phyloP scores from a whole-genome alignment of 2,888 invertebrate species.

The Mystacides longicornis region DNA sequence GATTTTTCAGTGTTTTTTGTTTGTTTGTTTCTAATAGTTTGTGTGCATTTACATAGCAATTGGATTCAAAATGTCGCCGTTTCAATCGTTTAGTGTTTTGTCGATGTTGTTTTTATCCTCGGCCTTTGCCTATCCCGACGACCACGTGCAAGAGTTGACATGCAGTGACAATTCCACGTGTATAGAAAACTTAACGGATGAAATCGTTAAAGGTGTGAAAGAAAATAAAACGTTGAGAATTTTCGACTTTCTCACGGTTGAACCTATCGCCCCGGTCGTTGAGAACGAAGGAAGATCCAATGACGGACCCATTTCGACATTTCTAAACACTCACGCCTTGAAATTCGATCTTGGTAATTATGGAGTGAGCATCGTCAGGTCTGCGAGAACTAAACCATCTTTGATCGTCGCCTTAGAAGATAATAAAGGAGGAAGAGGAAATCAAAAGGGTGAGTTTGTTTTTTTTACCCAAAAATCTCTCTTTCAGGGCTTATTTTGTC shows the following conservation, averaged over 20 bases:
- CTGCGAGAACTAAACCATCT: constrained; percentile 41
- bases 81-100: not conserved
- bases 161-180: constrained; percentile 59
- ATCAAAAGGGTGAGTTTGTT: constrained; percentile 1
- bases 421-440: constrained; percentile 26
- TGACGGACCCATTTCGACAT: constrained; percentile 37
- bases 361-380: constrained; percentile 45
- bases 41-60: no score
- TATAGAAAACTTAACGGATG: constrained; percentile 44
- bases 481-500: no score
- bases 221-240: constrained; percentile 47
- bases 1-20: not conserved
- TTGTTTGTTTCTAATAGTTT: not conserved
- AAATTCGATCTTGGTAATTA: constrained; percentile 49
- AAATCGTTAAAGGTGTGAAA: constrained; percentile 45
- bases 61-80: not conserved
- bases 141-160: constrained; percentile 32
- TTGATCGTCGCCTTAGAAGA: constrained; percentile 44
- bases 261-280: constrained; percentile 38
- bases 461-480: no score
- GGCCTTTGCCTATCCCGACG: not conserved
- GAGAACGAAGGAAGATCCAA: constrained; percentile 37
- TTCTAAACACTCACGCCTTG: constrained; percentile 47
- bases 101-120: not conserved
- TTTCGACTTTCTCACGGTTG: constrained; percentile 50